Evolutionary conservation across 2,113 vertebrate species (phyloP).

Genomic region (Psilopsiagon aurifrons): DNA sequence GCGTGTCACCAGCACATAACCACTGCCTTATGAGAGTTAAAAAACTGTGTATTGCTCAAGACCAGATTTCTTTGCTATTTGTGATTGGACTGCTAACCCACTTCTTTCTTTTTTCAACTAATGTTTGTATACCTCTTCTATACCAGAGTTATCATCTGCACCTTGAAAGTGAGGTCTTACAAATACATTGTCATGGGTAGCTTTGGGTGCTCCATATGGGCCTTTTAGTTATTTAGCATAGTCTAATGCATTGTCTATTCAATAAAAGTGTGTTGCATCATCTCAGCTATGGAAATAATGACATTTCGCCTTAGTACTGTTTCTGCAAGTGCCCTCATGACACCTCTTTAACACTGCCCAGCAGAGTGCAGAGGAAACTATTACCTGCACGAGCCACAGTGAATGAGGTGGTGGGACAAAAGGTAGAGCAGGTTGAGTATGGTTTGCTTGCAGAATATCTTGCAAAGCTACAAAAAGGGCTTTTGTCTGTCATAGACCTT

Average conservation of each 20-base stretch:
- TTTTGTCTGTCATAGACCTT: not conserved
- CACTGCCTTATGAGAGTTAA: not conserved
- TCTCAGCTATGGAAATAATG: not conserved
- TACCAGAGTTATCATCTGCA: not conserved
- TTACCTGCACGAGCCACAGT: fast-evolving
- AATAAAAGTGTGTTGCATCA: not conserved
- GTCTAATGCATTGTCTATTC: not conserved
- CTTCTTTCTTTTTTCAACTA: not conserved
- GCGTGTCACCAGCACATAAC: fast-evolving
- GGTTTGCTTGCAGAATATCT: not conserved
- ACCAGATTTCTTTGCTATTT: not conserved
- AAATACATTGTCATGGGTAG: not conserved
- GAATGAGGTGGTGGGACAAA: not conserved
- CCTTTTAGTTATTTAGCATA: not conserved
- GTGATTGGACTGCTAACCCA: not conserved
- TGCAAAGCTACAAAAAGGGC: not conserved
- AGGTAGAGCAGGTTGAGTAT: not conserved
- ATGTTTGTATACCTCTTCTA: not conserved
- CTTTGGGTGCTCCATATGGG: not conserved
- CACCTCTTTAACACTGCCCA: not conserved
- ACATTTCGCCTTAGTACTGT: not conserved
- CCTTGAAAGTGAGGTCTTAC: not conserved
- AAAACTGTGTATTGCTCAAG: not conserved
- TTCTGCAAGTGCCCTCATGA: not conserved
- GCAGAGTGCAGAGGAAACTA: not conserved